phyloP scores from a whole-genome alignment of 2,113 vertebrate genomes.

The Oncorhynchus mykiss region DNA sequence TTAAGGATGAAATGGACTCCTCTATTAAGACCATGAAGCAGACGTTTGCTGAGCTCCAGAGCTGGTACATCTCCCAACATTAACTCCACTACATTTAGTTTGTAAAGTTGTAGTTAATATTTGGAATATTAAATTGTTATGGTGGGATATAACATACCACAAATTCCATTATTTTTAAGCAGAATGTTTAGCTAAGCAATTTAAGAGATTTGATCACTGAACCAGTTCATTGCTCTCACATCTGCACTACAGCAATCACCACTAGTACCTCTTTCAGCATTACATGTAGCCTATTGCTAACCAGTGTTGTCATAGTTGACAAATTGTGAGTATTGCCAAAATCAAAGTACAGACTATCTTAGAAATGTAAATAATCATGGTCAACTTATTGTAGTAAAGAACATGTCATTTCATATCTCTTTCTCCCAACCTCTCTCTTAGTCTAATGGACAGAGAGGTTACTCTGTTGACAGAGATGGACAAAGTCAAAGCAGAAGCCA shows the following conservation, averaged over 20 bases:
- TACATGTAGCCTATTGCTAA: not conserved
- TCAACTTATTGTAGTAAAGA: not conserved
- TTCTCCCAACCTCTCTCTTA: too few relatives aligned
- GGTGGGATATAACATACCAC: not conserved
- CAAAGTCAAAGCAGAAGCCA: slow-evolving; percentile 95
- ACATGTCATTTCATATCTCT: not conserved
- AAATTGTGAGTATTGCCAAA: too few relatives aligned
- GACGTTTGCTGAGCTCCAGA: slow-evolving; percentile 91
- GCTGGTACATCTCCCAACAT: slow-evolving; percentile 73
- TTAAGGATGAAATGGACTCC: slow-evolving; percentile 93
- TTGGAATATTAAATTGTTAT: not conserved
- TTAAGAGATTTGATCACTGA: not conserved
- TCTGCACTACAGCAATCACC: slow-evolving; percentile 23
- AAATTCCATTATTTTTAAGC: not conserved
- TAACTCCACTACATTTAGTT: not conserved
- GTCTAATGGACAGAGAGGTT: slow-evolving; percentile 92
- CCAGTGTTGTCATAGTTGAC: too few relatives aligned
- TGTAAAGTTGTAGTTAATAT: not conserved
- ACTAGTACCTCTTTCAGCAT: not conserved
- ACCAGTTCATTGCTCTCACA: slow-evolving; percentile 34
- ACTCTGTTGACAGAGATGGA: slow-evolving; percentile 91
- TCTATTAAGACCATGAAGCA: slow-evolving; percentile 97
- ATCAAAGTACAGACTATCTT: slow-evolving; percentile 1
- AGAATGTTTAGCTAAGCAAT: slow-evolving; percentile 8
- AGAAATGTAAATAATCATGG: slow-evolving; percentile 4